These are phyloP conservation scores for Carettochelys insculpta DNA, from an alignment of 2,113 vertebrate genomes.

Conservation along the genomic window DNA sequence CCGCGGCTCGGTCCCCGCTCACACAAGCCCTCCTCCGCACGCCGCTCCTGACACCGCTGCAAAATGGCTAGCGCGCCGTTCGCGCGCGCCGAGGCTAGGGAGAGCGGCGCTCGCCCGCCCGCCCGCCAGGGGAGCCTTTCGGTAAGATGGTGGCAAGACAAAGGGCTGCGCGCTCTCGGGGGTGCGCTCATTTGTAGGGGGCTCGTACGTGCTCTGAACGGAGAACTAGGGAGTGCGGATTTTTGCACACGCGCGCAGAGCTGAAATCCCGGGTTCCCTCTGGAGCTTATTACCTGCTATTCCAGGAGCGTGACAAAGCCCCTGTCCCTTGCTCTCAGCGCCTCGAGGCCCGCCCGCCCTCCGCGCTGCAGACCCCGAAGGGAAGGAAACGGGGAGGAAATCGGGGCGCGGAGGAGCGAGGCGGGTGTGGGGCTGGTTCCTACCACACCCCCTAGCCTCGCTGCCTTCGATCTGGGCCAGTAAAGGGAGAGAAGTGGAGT, in stretches of 20 bases:
- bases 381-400: neutral
- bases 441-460: neutral
- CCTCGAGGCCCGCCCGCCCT: no score
- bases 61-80: slow-evolving; percentile 77
- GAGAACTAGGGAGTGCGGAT: no score
- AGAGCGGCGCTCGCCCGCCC: slow-evolving; percentile 52
- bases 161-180: slow-evolving; percentile 78
- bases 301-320: neutral
- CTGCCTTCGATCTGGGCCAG: neutral
- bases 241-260: no score
- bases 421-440: neutral
- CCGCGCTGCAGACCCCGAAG: no score
- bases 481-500: neutral
- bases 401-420: neutral
- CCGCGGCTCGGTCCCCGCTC: neutral
- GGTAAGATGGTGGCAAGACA: slow-evolving; percentile 79
- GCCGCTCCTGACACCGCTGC: slow-evolving; percentile 68
- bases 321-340: no score
- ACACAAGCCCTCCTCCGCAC: neutral
- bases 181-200: slow-evolving; percentile 33
- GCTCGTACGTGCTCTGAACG: neutral
- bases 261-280: slow-evolving; percentile 8
- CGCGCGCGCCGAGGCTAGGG: slow-evolving; percentile 64
- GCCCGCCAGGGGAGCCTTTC: slow-evolving; percentile 74
- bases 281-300: neutral